A percentile compares a stretch with the other conserved stretches of the same genome.
phyloP scores from a whole-genome alignment of 2,888 invertebrate species.

The Eulithis testata region DNA sequence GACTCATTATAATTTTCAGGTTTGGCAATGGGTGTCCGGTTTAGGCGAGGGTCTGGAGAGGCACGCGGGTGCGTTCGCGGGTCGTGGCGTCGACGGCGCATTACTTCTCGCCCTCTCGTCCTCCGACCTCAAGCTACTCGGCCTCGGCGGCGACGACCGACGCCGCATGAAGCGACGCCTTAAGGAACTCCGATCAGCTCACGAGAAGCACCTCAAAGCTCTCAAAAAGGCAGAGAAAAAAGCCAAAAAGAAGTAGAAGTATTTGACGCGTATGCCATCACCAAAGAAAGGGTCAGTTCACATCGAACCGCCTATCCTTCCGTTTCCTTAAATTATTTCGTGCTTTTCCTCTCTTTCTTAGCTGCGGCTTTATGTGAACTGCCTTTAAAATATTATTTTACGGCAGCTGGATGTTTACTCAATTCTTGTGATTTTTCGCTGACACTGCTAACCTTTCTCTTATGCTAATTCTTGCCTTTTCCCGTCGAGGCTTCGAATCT shows the following conservation, averaged over 20 bases:
- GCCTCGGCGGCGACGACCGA: conserved; percentile 92
- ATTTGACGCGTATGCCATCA: conserved; percentile 45
- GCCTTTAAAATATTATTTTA: conserved; percentile 35
- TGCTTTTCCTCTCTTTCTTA: conserved; percentile 15
- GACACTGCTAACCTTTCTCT: conserved; percentile 35
- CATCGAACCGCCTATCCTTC: conserved; percentile 41
- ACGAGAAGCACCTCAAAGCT: conserved; percentile 95
- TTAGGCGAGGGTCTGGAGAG: conserved; percentile 95
- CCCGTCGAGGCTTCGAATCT: conserved; percentile 32
- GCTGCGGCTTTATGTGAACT: conserved; percentile 46
- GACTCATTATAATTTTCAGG: conserved; percentile 77
- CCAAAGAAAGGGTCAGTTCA: conserved; percentile 60
- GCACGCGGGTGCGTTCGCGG: conserved; percentile 94
- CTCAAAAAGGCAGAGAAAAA: conserved; percentile 94
- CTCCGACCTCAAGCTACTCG: conserved; percentile 94
- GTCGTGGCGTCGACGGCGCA: conserved; percentile 94
- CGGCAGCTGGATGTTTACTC: conserved; percentile 37
- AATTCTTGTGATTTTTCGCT: conserved; percentile 39
- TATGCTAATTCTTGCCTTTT: conserved; percentile 46
- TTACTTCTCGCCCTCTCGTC: conserved; percentile 95
- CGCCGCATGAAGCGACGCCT: conserved; percentile 92
- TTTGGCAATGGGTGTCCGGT: conserved; percentile 95
- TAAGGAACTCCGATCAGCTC: conserved; percentile 91
- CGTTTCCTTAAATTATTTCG: conserved; percentile 27
- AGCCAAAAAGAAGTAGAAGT: conserved; percentile 87